Evolutionary conservation across 2,113 vertebrate species (phyloP).

Genomic region (Himantopus leucocephalus): DNA sequence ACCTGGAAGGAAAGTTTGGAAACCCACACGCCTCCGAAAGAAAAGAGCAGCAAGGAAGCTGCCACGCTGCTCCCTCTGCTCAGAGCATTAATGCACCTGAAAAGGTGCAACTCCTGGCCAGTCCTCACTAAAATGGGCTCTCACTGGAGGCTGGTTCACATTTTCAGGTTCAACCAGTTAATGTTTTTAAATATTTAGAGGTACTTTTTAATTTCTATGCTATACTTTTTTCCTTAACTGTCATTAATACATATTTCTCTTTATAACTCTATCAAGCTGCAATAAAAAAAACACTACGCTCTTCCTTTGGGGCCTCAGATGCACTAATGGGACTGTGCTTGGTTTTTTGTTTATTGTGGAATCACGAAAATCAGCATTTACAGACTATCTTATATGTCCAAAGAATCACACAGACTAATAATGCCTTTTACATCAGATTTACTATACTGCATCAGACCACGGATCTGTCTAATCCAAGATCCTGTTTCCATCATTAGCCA

Average conservation of each 20-base stretch:
- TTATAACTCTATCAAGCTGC: neutral
- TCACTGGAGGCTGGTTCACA: neutral
- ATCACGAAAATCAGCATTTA: neutral
- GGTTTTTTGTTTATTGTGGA: rapidly evolving
- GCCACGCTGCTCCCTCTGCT: neutral
- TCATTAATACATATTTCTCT: neutral
- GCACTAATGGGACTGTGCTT: neutral
- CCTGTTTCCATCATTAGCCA: neutral
- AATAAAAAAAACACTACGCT: neutral
- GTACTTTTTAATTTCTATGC: neutral
- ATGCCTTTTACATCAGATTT: neutral
- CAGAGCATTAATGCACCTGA: neutral
- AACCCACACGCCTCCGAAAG: neutral
- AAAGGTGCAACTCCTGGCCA: neutral
- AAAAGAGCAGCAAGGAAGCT: neutral
- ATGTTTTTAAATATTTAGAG: neutral
- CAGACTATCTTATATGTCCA: neutral
- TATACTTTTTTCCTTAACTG: neutral
- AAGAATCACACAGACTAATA: neutral
- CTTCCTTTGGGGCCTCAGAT: neutral
- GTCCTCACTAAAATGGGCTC: neutral
- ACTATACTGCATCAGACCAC: neutral
- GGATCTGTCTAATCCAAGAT: neutral
- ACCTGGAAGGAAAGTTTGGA: neutral
- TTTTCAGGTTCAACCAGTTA: neutral